A percentile compares a stretch with the other conserved stretches of the same genome.
Evolutionary conservation across 2,113 vertebrate genomes (phyloP).

Genomic region (Toxostoma redivivum): DNA sequence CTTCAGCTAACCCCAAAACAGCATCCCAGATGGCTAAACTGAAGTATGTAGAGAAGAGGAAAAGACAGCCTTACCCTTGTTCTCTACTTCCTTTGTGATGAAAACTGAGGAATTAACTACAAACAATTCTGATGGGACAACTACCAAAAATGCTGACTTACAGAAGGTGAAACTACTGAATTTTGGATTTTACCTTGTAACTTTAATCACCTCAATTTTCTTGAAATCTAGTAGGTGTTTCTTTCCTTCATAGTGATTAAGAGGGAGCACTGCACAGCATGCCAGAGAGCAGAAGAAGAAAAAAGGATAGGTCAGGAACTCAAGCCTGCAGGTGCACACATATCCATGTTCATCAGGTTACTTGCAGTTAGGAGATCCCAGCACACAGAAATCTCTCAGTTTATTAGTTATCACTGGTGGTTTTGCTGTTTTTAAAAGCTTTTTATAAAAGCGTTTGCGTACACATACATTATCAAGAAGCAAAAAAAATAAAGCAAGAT

Average conservation of each 20-base stretch:
- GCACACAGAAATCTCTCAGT: not conserved
- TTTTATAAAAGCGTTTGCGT: not conserved
- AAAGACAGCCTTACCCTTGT: not conserved
- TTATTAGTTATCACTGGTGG: not conserved
- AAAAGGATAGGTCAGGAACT: conserved; percentile 59
- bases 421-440: not conserved
- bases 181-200: conserved; percentile 55
- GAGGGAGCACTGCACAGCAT: conserved; percentile 63
- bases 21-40: not conserved
- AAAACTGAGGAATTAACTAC: not conserved
- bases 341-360: not conserved
- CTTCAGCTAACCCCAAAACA: not conserved
- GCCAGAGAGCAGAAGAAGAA: conserved; percentile 49
- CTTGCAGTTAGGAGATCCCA: not conserved
- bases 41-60: not conserved
- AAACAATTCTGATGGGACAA: not conserved
- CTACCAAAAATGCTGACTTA: not conserved
- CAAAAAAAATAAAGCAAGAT: not conserved
- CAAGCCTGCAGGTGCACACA: conserved; percentile 7
- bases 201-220: conserved; percentile 76
- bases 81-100: not conserved
- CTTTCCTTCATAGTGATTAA: conserved; percentile 74
- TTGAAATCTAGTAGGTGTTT: conserved; percentile 71
- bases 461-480: not conserved
- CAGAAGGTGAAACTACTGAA: not conserved